Conservation (phyloP, 1,140 invertebrate genomes). For the Grapholita molesta region DNA sequence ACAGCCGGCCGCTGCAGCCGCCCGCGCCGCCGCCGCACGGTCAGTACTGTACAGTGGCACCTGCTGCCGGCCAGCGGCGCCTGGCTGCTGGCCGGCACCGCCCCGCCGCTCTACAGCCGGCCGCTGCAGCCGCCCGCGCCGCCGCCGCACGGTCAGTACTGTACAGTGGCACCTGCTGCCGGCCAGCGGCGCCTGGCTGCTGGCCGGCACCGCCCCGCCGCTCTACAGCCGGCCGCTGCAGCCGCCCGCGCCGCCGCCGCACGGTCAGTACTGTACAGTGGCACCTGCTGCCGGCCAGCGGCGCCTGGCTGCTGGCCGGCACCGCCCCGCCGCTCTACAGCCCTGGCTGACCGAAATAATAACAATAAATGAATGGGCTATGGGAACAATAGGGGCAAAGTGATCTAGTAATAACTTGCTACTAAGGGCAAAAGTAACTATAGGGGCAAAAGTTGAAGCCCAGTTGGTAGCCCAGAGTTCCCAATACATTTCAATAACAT, state of each 20-base stretch:
- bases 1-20: conserved; percentile 78
- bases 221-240: conserved; percentile 81
- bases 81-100: not conserved
- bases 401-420: too few relatives aligned
- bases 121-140: not conserved
- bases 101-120: not conserved
- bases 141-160: too few relatives aligned
- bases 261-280: not conserved
- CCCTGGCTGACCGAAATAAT: too few relatives aligned
- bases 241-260: conserved; percentile 30
- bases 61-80: conserved; percentile 17
- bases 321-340: not conserved
- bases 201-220: conserved; percentile 85
- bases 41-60: conserved; percentile 4
- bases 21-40: conserved; percentile 28
- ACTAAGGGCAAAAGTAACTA: too few relatives aligned
- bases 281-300: conserved; percentile 23
- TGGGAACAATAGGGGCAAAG: too few relatives aligned
- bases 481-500: too few relatives aligned
- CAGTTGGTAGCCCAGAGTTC: too few relatives aligned
- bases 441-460: too few relatives aligned
- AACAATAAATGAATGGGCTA: too few relatives aligned
- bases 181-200: conserved; percentile 87
- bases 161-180: conserved; percentile 79
- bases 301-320: not conserved